Evolutionary conservation across 2,888 invertebrate species (phyloP), one percentile per base, ranked within the genome.

Genomic region (Heliconius ethilla): DNA sequence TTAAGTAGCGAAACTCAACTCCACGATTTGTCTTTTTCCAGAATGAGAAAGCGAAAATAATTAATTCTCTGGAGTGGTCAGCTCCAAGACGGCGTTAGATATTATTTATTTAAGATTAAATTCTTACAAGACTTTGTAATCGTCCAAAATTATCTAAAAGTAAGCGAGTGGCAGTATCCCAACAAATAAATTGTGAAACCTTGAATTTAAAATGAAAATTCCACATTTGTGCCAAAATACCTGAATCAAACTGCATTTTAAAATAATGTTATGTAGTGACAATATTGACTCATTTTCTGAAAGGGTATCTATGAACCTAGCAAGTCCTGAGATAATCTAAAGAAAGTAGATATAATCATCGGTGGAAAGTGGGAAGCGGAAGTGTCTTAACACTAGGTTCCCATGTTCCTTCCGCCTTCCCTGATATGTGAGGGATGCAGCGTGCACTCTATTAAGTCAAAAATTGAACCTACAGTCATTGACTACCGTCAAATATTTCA

Each of bases 111-210:
- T 4, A 45, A 45, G 5, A 45, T 15, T 15, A 15, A 18, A 51
- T 18, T 18, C 51, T 51, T 51, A 51, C 51, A 51, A 18, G 2
- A 51, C 18, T 51, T 18, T 51, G 51, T 51, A 18, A 51, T 18
- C 2, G 18, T 33, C 22, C 3, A n/a, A 4, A 59, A 59, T 33
- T 51, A 33, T n/a, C 29, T 25, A 73, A 33, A 51, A 22, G 11
- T 3, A 29, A 40, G 22, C 62, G 1, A 51, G 55, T 81, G 80
- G 81, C 81, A 79, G 45, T 72, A 65, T n/a, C 75, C 81, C 80
- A 81, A 81, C 72, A 76, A 79, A 78, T 79, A 76, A 76, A 80
- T 79, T 72, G 72, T 67, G 75, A 77, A 73, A 73, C 25, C 59
- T 37, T 63, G 37, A 73, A 63, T 73, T 73, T 18, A 73, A 70